Percentiles rank a stretch among this genome's conserved stretches.
phyloP scores from a whole-genome alignment of 30 jellyfish, hydroid and myxozoan species.

The Hydractinia echinata region DNA sequence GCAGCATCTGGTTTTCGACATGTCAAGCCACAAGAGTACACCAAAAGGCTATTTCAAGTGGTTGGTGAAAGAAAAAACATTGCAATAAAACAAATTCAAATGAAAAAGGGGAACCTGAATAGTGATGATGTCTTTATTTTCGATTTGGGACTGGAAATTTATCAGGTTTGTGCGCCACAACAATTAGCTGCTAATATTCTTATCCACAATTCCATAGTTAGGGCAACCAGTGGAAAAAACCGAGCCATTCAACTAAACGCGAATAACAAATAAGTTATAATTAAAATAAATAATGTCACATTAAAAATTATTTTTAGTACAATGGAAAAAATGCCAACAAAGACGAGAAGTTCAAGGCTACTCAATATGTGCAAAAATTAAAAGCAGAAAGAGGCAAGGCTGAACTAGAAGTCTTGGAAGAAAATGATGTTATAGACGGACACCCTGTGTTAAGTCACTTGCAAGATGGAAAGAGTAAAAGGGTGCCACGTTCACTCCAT shows the following conservation, averaged over 20 bases:
- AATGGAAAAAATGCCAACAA: constrained; percentile 75
- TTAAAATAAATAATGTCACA: not conserved
- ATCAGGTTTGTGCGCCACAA: not conserved
- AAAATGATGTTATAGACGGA: constrained; percentile 29
- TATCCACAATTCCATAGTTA: too few species aligned
- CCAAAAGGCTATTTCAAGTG: constrained; percentile 22
- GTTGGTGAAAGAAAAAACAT: constrained; percentile 30
- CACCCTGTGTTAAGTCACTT: constrained; percentile 39
- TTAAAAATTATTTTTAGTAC: constrained; percentile 30
- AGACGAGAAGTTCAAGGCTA: constrained; percentile 88
- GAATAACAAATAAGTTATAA: not conserved
- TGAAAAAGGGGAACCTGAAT: constrained; percentile 15
- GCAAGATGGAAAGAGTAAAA: constrained; percentile 67
- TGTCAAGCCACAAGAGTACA: constrained; percentile 14
- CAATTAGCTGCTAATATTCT: too few species aligned
- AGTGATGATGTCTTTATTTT: constrained; percentile 28
- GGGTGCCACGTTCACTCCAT: not conserved
- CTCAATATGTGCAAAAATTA: constrained; percentile 69
- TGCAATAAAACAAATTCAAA: not conserved
- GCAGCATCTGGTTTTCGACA: constrained; percentile 30
- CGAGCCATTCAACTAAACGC: too few species aligned
- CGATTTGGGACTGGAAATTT: constrained; percentile 18
- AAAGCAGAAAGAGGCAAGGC: constrained; percentile 82
- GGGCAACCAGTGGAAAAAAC: too few species aligned
- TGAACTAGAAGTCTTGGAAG: constrained; percentile 62